phyloP scores from a whole-genome alignment of 2,888 invertebrate species.

The Microplitis manilae region DNA sequence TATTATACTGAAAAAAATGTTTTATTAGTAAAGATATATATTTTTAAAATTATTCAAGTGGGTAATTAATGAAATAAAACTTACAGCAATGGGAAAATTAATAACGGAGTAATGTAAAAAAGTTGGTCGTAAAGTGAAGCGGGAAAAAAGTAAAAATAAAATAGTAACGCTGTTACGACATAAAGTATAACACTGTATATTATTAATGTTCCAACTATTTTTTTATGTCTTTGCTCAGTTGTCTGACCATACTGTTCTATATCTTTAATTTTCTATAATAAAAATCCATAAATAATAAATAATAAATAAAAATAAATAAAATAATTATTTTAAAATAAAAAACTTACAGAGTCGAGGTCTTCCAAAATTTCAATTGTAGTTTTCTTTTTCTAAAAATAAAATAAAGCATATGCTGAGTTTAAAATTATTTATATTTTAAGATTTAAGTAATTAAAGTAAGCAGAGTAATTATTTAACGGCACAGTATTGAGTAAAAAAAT shows the following conservation, averaged over 20 bases:
- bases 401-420: not conserved
- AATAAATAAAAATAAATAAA: constrained; percentile 15
- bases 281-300: constrained; percentile 42
- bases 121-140: constrained; percentile 82
- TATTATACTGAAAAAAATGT: constrained; percentile 78
- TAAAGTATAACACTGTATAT: constrained; percentile 81
- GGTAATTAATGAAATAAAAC: constrained; percentile 65
- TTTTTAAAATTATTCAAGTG: not conserved
- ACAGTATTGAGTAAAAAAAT: not conserved
- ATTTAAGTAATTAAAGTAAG: constrained; percentile 15
- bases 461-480: not conserved
- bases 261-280: constrained; percentile 79
- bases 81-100: constrained; percentile 89
- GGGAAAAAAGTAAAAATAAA: constrained; percentile 87
- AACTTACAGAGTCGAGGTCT: constrained; percentile 77
- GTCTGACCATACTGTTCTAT: constrained; percentile 86
- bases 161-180: constrained; percentile 80
- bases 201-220: constrained; percentile 85
- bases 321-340: constrained; percentile 15
- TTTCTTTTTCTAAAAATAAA: constrained; percentile 74
- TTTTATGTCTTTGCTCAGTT: constrained; percentile 87
- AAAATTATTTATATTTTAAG: constrained; percentile 30
- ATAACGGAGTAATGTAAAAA: constrained; percentile 83
- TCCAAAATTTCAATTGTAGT: constrained; percentile 77
- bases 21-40: constrained; percentile 18